phyloP scores from a whole-genome alignment of 2,113 vertebrate genomes.

The Rhinichthys klamathensis region DNA sequence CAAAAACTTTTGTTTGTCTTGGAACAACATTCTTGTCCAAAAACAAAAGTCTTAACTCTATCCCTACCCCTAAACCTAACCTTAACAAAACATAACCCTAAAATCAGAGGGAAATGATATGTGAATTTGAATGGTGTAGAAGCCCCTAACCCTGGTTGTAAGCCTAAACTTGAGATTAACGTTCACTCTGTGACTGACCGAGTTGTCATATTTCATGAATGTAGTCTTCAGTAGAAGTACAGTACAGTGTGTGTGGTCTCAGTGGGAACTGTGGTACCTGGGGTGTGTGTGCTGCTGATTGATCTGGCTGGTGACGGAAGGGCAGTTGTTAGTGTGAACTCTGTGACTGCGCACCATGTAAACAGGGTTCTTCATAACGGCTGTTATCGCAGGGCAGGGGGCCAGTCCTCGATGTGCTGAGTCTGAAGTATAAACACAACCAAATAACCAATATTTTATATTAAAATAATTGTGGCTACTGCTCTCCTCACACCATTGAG shows the following conservation, averaged over 20 bases:
- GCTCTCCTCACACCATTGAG: neutral
- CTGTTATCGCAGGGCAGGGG: conserved; percentile 88
- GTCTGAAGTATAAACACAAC: conserved; percentile 70
- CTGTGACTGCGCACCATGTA: conserved; percentile 94
- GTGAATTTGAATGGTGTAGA: no score
- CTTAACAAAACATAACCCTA: no score
- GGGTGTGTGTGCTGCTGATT: conserved; percentile 87
- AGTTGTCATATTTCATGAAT: neutral
- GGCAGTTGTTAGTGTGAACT: conserved; percentile 87
- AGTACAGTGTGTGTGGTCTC: neutral
- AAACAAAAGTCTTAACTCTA: no score
- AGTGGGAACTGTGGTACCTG: conserved; percentile 63
- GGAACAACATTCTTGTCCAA: no score
- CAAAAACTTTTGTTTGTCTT: no score
- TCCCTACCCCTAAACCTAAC: no score
- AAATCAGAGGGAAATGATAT: no score
- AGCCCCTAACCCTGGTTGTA: no score
- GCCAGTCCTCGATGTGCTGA: conserved; percentile 88
- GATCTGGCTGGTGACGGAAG: conserved; percentile 85
- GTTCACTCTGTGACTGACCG: neutral
- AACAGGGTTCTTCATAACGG: conserved; percentile 93
- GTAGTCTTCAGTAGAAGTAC: conserved; percentile 1
- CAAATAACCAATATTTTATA: conserved; percentile 21
- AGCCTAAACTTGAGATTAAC: no score
- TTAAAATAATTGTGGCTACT: neutral